Evolutionary conservation across 2,888 invertebrate genomes (phyloP), one percentile per base, ranked within the genome.

Genomic region (Scaptomyza parva): DNA sequence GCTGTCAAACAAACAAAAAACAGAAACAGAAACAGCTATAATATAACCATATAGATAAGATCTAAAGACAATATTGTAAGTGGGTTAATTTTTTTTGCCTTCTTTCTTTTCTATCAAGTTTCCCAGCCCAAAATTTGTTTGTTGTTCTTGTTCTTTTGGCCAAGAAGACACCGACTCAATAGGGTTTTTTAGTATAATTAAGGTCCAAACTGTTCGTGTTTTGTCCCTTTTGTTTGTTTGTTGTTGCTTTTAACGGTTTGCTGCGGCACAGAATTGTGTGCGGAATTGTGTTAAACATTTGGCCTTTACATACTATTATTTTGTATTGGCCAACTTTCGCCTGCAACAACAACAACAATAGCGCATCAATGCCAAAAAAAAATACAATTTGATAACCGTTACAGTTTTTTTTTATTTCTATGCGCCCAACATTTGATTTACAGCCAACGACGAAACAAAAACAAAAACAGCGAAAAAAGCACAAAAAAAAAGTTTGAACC

Each of bases 321-420:
- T 24, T 26, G 35, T 35, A 40, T 53, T 55, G 41, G 75, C 45
- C 37, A 68, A 70, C 76, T 73, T 73, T 73, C 71, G 65, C 76
- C 76, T 70, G 18, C 33, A 18, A 11, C n/a, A n/a, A n/a, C 18
- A 57, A 52, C 30, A 17, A 11, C 18, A 58, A 60, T 24, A 6
- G 5, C 24, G 47, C 50, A 57, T 69, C 62, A 63, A 69, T 66
- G 75, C 18, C 64, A 61, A 35, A 4, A 26, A 28, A 60, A 69
- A 24, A 63, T 60, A 57, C 72, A 24, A 61, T 72, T 60, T 50
- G 59, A 7, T 43, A 65, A 61, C 73, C 73, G 76, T 76, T 73
- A 76, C 61, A 70, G 64, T 75, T 28, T 28, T 28, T 72, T 28
- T 26, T 7, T n/a, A n/a, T 72, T 33, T 69, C 45, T 63, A 48